Evolutionary conservation across 1,140 invertebrate genomes (phyloP), one percentile per base, ranked within the genome.

Genomic region (Galleria mellonella): DNA sequence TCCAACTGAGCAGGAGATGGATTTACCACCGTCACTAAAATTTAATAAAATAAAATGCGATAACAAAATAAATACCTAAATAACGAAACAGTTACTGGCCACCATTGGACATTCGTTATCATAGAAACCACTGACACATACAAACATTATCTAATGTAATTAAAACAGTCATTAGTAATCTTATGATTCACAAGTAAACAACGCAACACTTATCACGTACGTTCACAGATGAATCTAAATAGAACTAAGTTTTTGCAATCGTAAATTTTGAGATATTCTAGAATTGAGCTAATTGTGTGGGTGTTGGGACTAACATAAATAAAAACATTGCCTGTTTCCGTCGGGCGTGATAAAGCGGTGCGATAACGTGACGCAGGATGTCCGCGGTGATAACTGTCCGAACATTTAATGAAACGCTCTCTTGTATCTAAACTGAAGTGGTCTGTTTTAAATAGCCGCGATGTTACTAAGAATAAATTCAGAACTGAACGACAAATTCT

Each of bases 251-350:
- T 3, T 3, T 71, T 56, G 59, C 62, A 56, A 51, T 52, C 56
- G 51, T 23, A 55, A 58, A 59, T 42, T 44, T n/a, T 43, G 57
- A 63, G 61, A 61, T 59, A 62, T 67, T 74, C 66, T 66, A 67
- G 66, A 69, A 74, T 61, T 46, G 41, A 23, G 41, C 17, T 23
- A 12, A 37, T 41, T 8, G 40, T 38, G 69, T 72, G 50, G 64
- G 68, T 50, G 49, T 49, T 45, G 47, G 59, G 64, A 62, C 51
- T 67, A 66, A 62, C 60, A 72, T 64, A 75, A 75, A 78, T 81
- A 83, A 74, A 71, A 83, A 75, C 65, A 71, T 50, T 51, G 72
- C 51, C 72, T 78, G 79, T 67, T 81, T 81, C 78, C 78, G 77
- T 48, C 69, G 40, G 27, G 11, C 9, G 17, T 54, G 78, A 78